A percentile compares a stretch with the other conserved stretches of the same genome.
Evolutionary conservation across 2,797 vertebrate species (phyloP).

Genomic region (Alauda arvensis): DNA sequence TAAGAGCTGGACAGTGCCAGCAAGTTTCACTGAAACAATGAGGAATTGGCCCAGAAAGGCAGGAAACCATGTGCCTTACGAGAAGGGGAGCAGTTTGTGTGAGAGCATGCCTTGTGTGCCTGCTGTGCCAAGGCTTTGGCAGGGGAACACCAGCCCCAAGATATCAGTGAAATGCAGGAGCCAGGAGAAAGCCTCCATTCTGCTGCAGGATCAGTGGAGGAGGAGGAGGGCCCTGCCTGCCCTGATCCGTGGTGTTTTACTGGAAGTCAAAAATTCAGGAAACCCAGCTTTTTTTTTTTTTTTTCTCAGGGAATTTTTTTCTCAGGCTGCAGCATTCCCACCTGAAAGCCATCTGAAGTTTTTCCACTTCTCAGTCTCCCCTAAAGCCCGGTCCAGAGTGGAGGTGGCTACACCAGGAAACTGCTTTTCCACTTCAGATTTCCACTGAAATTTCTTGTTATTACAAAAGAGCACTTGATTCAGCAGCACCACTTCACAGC

Average conservation of each 20-base stretch:
- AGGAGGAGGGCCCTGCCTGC: neutral
- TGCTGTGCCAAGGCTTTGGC: neutral
- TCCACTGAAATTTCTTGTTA: neutral
- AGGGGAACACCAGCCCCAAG: neutral
- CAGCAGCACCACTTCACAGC: conserved; percentile 2
- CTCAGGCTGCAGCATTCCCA: neutral
- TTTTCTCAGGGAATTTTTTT: neutral
- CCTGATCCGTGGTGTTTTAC: neutral
- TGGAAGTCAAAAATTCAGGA: neutral
- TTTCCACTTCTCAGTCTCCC: neutral
- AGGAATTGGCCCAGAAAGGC: neutral
- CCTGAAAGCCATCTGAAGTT: neutral
- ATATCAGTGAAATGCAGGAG: neutral
- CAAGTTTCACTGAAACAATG: neutral
- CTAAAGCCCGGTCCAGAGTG: rapidly evolving
- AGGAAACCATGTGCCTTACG: neutral
- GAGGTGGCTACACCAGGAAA: neutral
- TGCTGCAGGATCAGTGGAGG: neutral
- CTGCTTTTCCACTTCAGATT: conserved; percentile 5
- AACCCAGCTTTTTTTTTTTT: neutral
- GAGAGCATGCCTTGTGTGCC: neutral
- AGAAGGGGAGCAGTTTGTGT: neutral
- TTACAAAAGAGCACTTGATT: neutral
- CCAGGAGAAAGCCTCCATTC: neutral
- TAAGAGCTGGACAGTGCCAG: neutral